Evolutionary conservation across 1,140 invertebrate species (phyloP).

Genomic region (Pseudomyrmex gracilis): DNA sequence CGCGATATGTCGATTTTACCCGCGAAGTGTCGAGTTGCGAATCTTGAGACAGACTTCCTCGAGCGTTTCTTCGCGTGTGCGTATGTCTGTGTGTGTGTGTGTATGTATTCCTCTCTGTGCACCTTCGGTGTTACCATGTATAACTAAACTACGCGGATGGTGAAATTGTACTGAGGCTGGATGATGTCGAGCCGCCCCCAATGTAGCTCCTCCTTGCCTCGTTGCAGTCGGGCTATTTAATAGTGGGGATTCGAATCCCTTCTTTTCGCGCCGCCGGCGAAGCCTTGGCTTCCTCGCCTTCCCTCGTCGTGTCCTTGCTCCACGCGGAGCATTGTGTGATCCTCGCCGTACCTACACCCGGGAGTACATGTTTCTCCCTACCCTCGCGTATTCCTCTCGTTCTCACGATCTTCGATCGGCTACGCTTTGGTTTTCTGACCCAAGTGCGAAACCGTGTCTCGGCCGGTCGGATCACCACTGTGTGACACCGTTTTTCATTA

Average conservation of each 20-base stretch:
- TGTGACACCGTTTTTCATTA: constrained; percentile 18
- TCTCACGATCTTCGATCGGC: constrained; percentile 50
- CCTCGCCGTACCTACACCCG: constrained; percentile 23
- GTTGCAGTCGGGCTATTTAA: constrained; percentile 78
- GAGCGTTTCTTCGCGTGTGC: too few species aligned
- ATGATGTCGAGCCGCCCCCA: constrained; percentile 82
- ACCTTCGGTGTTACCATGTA: neutral
- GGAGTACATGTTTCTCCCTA: constrained; percentile 38
- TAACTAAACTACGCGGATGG: constrained; percentile 73
- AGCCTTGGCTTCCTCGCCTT: neutral
- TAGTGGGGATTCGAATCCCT: constrained; percentile 84
- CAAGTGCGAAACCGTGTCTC: constrained; percentile 68
- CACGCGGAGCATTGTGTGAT: constrained; percentile 62
- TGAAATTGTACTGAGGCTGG: constrained; percentile 82
- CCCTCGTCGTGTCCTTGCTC: constrained; percentile 73
- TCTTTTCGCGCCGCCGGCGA: constrained; percentile 78
- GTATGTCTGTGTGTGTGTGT: neutral
- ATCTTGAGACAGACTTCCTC: too few species aligned
- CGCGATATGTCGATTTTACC: too few species aligned
- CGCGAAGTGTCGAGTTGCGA: too few species aligned
- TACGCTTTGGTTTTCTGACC: constrained; percentile 43
- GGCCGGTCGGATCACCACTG: constrained; percentile 16
- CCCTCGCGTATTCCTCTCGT: neutral
- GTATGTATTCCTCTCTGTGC: neutral
- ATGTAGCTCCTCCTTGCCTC: constrained; percentile 82